Percentiles rank a stretch among this genome's conserved stretches.
These are phyloP conservation scores for Exaiptasia diaphana DNA, from an alignment of 64 coral and sea anemone species.

Conservation along the genomic window DNA sequence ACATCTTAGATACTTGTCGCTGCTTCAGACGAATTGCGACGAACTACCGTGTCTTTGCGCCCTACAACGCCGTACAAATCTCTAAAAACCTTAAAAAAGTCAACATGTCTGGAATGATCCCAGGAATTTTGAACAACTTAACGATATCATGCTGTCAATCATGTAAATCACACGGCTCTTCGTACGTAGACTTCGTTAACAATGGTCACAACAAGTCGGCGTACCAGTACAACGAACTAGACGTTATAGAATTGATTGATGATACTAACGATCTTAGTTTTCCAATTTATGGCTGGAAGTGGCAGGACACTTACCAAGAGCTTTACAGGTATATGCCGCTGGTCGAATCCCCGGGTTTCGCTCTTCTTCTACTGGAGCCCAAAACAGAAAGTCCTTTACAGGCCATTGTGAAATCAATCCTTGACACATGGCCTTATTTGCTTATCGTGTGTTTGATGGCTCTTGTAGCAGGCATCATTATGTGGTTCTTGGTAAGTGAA, in stretches of 20 bases:
- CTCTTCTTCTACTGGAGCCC: slow-evolving; percentile 24
- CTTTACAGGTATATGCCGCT: slow-evolving; percentile 57
- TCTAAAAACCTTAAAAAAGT: background rate
- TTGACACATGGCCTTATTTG: slow-evolving; percentile 34
- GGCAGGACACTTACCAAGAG: slow-evolving; percentile 13
- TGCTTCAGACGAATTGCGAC: slow-evolving; percentile 58
- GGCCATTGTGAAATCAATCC: slow-evolving; percentile 6
- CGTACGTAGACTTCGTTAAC: slow-evolving; percentile 52
- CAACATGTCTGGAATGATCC: slow-evolving; percentile 60
- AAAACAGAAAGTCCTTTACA: background rate
- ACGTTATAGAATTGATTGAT: slow-evolving; percentile 35
- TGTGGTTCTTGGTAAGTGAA: slow-evolving; percentile 72
- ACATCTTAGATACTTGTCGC: slow-evolving; percentile 74
- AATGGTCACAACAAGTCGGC: slow-evolving; percentile 35
- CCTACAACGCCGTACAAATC: slow-evolving; percentile 21
- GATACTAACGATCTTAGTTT: slow-evolving; percentile 56
- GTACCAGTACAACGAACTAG: background rate
- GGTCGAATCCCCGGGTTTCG: slow-evolving; percentile 67
- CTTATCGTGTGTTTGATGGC: slow-evolving; percentile 32
- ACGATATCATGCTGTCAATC: slow-evolving; percentile 52
- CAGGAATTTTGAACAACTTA: slow-evolving; percentile 39
- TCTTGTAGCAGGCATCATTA: slow-evolving; percentile 47
- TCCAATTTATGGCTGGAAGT: slow-evolving; percentile 72
- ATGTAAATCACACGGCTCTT: slow-evolving; percentile 29
- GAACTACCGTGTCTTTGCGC: slow-evolving; percentile 57